Conservation (phyloP, 2,888 invertebrate species). For the Drosophila rellima region DNA sequence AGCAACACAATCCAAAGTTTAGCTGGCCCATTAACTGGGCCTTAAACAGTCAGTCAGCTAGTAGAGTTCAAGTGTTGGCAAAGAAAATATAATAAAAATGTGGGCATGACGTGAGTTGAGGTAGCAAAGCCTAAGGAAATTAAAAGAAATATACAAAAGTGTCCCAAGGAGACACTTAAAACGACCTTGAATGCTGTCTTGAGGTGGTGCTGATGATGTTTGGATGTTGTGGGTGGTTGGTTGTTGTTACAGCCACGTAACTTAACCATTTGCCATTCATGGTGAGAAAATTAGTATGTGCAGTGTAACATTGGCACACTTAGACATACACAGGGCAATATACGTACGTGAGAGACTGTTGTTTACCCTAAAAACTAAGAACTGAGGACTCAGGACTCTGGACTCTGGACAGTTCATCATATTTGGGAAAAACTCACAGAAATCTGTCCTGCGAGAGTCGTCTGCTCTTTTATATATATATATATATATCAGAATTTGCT, state of each 20-base stretch:
- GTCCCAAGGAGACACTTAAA: conserved; percentile 58
- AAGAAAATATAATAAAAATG: conserved; percentile 19
- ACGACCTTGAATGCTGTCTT: conserved; percentile 47
- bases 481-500: too few species aligned
- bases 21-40: conserved; percentile 41
- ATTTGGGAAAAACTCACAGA: conserved; percentile 12
- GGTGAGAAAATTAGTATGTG: conserved; percentile 57
- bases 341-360: conserved; percentile 18
- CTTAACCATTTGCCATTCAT: conserved; percentile 52
- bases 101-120: not conserved
- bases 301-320: conserved; percentile 31
- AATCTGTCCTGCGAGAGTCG: conserved; percentile 28
- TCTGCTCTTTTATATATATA: too few species aligned
- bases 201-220: not conserved
- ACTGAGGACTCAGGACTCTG: conserved; percentile 6
- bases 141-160: conserved; percentile 49
- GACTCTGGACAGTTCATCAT: conserved; percentile 35
- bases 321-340: conserved; percentile 14
- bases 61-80: conserved; percentile 22
- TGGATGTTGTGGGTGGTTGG: not conserved
- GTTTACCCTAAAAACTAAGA: conserved; percentile 8
- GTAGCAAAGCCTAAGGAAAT: conserved; percentile 33
- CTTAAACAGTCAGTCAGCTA: conserved; percentile 24
- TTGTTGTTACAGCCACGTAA: conserved; percentile 38
- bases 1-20: conserved; percentile 25